These are phyloP conservation scores for Trichomalopsis sarcophagae DNA, from an alignment of 1,140 invertebrate genomes.

Conservation along the genomic window DNA sequence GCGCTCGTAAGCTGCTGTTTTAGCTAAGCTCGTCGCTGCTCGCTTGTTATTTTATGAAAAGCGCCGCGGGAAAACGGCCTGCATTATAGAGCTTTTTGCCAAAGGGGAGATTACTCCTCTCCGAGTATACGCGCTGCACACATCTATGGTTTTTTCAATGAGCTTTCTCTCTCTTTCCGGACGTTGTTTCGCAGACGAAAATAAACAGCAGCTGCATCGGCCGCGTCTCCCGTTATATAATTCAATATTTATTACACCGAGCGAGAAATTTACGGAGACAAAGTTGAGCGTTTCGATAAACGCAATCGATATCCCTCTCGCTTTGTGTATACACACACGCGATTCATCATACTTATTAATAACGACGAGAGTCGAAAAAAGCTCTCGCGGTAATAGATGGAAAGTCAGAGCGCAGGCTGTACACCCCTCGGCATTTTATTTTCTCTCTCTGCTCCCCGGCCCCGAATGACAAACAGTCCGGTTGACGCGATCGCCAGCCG, in stretches of 20 bases:
- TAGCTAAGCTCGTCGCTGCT: background rate
- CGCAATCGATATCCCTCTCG: background rate
- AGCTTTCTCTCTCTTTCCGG: no score
- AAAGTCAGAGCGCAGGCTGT: background rate
- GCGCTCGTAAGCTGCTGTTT: background rate
- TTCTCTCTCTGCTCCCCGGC: background rate
- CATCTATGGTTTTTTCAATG: background rate
- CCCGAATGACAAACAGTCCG: constrained; percentile 23
- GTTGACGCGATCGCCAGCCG: background rate
- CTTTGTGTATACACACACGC: background rate
- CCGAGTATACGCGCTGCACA: background rate
- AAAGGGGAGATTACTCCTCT: background rate
- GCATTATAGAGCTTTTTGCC: background rate
- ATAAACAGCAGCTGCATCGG: background rate
- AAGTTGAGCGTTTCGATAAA: background rate
- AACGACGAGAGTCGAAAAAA: background rate
- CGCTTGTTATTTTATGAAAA: background rate
- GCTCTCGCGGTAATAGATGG: background rate
- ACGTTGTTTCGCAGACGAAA: background rate
- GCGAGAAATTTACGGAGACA: background rate
- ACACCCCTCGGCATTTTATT: background rate
- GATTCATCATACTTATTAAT: constrained; percentile 38
- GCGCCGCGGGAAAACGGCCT: background rate
- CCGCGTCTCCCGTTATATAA: no score
- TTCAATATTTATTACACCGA: no score